Conservation (phyloP, 1,140 invertebrate species). For the Macrocentrus cingulum region DNA sequence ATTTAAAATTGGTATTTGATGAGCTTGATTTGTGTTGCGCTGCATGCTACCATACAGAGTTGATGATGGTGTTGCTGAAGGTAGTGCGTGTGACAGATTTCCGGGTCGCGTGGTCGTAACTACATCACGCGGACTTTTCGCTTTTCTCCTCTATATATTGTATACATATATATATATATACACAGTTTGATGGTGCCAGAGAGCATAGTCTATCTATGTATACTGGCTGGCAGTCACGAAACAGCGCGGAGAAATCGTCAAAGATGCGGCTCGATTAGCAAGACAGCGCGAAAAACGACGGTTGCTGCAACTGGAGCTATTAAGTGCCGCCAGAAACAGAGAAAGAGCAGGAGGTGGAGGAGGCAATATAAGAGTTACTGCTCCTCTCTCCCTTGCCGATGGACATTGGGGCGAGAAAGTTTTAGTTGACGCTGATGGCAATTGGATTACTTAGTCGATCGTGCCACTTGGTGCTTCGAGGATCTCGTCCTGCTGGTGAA, state of each 20-base stretch:
- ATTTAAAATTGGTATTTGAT: too few species aligned
- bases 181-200: too few species aligned
- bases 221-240: slow-evolving; percentile 17
- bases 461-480: slow-evolving; percentile 13
- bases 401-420: slow-evolving; percentile 17
- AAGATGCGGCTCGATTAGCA: slow-evolving; percentile 21
- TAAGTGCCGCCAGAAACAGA: slow-evolving; percentile 17
- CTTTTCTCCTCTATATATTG: too few species aligned
- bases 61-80: too few species aligned
- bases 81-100: too few species aligned
- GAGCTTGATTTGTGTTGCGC: too few species aligned
- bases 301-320: slow-evolving; percentile 25
- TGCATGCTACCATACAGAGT: too few species aligned
- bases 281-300: slow-evolving; percentile 17
- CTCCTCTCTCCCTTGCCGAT: slow-evolving; percentile 7
- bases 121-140: too few species aligned
- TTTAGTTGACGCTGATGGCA: slow-evolving; percentile 22
- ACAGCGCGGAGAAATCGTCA: slow-evolving; percentile 14
- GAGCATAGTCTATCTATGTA: neutral
- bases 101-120: too few species aligned
- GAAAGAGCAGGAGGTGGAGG: neutral
- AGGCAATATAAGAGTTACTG: neutral
- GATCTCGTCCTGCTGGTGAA: slow-evolving; percentile 6
- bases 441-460: slow-evolving; percentile 24
- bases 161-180: too few species aligned